These are phyloP conservation scores for Sebastes minor DNA, from an alignment of 2,797 vertebrate species.

Conservation along the genomic window DNA sequence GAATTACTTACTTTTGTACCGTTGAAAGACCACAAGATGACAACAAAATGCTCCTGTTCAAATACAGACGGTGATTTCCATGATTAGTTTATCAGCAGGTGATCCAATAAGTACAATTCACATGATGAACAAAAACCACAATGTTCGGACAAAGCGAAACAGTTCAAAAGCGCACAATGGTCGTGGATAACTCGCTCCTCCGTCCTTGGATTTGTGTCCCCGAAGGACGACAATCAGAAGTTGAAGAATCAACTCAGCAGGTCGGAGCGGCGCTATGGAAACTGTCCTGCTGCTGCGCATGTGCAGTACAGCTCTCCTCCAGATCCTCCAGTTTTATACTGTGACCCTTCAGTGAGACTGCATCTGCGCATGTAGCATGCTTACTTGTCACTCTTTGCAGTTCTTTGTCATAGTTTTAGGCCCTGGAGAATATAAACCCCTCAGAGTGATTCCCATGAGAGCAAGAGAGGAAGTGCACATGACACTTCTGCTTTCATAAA, in stretches of 20 bases:
- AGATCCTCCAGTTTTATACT: neutral
- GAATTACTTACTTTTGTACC: constrained; percentile 46
- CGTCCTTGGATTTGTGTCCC: neutral
- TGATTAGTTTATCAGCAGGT: constrained; percentile 29
- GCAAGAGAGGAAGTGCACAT: neutral
- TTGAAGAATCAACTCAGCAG: constrained; percentile 64
- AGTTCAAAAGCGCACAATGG: neutral
- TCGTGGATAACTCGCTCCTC: neutral
- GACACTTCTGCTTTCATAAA: constrained; percentile 47
- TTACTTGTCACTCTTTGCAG: neutral
- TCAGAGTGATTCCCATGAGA: neutral
- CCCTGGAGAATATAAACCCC: neutral
- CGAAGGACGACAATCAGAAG: constrained; percentile 44
- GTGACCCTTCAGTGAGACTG: neutral
- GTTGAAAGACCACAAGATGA: neutral
- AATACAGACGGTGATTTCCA: constrained; percentile 16
- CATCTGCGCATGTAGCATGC: neutral
- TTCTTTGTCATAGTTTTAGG: neutral
- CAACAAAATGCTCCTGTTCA: constrained; percentile 7
- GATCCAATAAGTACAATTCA: constrained; percentile 2
- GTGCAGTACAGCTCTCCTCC: neutral
- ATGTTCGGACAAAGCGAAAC: fast-evolving
- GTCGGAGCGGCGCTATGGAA: constrained; percentile 61
- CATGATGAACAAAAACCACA: neutral
- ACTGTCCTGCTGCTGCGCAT: constrained; percentile 59